Percentiles rank a stretch among this genome's conserved stretches.
Conservation (phyloP, 2,888 invertebrate species). For the Xylota sylvarum region DNA sequence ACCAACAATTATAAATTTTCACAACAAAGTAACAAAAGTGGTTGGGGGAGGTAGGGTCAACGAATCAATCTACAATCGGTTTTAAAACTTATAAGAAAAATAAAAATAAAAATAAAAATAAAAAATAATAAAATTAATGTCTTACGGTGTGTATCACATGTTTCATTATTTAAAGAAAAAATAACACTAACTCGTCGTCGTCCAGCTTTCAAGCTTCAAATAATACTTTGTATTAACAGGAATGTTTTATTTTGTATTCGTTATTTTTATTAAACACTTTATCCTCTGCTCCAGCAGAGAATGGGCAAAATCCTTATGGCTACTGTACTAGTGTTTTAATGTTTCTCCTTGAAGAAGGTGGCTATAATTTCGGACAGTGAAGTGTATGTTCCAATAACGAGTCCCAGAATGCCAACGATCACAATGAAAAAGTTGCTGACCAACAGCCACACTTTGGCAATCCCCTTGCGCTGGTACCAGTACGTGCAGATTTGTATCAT, state of each 20-base stretch:
- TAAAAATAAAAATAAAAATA: conserved; percentile 25
- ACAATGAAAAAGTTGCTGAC: conserved; percentile 88
- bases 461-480: conserved; percentile 89
- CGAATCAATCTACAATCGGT: conserved; percentile 39
- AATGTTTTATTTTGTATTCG: conserved; percentile 70
- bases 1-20: conserved; percentile 18
- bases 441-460: conserved; percentile 86
- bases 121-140: conserved; percentile 52
- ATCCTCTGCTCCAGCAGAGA: conserved; percentile 38
- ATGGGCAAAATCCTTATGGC: conserved; percentile 1
- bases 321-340: conserved; percentile 5
- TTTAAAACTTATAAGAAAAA: conserved; percentile 43
- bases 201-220: conserved; percentile 42
- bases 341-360: conserved; percentile 85
- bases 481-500: conserved; percentile 93
- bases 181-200: conserved; percentile 48
- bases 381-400: conserved; percentile 90
- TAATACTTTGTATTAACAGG: conserved; percentile 75
- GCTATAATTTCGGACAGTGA: conserved; percentile 88
- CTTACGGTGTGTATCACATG: conserved; percentile 74
- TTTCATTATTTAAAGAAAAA: conserved; percentile 66
- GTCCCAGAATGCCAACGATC: conserved; percentile 88
- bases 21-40: conserved; percentile 17
- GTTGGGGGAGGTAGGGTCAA: background rate
- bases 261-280: conserved; percentile 7